Evolutionary conservation across 1,140 invertebrate genomes (phyloP), one percentile per base, ranked within the genome.

Genomic region (Trachelipus rathkii): DNA sequence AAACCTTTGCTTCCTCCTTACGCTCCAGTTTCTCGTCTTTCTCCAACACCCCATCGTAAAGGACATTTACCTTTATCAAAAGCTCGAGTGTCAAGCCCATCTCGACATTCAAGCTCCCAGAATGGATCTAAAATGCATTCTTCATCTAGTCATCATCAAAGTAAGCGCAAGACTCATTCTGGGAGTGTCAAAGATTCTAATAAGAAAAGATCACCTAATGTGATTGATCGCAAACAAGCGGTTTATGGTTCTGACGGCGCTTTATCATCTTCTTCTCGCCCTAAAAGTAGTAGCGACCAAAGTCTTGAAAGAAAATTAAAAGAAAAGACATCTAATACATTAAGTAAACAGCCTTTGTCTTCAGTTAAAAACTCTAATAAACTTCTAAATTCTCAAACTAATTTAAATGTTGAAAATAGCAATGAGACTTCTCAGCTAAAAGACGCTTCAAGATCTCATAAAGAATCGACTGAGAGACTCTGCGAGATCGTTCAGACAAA

Each of bases 201-300:
- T 60, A 60, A 60, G 50, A 60, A 60, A 19, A 75, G 23, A 19
- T 70, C 78, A 46, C 75, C 77, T 46, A 71, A 72, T n/a, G 46
- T 74, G 5, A 75, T 76, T 21, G 77, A 81, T 68, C 76, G 77
- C 73, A 81, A 76, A 45, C 79, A 81, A 45, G 79, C 79, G 73
- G 77, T 81, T 66, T 77, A 81, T 66, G 78, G 74, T n/a, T 71
- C 78, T 60, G 74, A 81, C 66, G 78, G 76, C 67, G 76, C 71
- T 46, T 33, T 78, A 13, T 74, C 77, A 23, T 33, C 77, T 43
- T n/a, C n/a, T n/a, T 77, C 79, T 73, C 79, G 70, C 73, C 69
- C 69, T 50, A 76, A 74, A 76, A 73, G 74, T 75, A 10, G 70
- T 75, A 67, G 72, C 23, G 74, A 77, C 21, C 76, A 76, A 68